phyloP scores from a whole-genome alignment of 2,113 vertebrate species.

The Pituophis catenifer region DNA sequence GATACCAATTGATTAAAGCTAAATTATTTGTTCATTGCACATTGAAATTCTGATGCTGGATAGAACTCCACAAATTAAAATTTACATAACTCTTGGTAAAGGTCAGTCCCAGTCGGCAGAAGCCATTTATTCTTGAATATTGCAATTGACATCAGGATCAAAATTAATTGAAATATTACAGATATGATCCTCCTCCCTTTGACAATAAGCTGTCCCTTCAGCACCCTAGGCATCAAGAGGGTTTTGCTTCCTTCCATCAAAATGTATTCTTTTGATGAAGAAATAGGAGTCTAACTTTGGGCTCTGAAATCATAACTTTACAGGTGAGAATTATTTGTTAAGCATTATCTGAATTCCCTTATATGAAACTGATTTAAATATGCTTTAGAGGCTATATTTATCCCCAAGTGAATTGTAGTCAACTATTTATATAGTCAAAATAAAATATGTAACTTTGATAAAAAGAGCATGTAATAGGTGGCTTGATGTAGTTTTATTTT shows the following conservation, averaged over 20 bases:
- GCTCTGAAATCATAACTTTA: neutral
- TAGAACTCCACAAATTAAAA: neutral
- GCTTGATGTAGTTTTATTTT: neutral
- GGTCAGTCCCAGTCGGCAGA: neutral
- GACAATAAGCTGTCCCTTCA: neutral
- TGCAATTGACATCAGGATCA: neutral
- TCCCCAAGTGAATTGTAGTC: neutral
- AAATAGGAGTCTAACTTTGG: no score
- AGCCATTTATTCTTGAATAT: neutral
- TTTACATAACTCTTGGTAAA: neutral
- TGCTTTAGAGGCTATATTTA: neutral
- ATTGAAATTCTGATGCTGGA: neutral
- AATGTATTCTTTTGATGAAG: neutral
- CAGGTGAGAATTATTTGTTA: neutral
- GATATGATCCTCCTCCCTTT: neutral
- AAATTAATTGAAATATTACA: neutral
- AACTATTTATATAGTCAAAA: neutral
- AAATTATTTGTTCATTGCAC: no score
- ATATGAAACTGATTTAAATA: neutral
- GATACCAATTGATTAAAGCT: neutral
- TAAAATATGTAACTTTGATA: constrained; percentile 5
- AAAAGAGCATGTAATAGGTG: neutral
- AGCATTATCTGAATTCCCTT: neutral
- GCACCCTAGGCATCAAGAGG: neutral
- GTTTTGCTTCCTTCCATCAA: neutral